phyloP scores from a whole-genome alignment of 2,888 invertebrate species.

The Hylaea fasciaria region DNA sequence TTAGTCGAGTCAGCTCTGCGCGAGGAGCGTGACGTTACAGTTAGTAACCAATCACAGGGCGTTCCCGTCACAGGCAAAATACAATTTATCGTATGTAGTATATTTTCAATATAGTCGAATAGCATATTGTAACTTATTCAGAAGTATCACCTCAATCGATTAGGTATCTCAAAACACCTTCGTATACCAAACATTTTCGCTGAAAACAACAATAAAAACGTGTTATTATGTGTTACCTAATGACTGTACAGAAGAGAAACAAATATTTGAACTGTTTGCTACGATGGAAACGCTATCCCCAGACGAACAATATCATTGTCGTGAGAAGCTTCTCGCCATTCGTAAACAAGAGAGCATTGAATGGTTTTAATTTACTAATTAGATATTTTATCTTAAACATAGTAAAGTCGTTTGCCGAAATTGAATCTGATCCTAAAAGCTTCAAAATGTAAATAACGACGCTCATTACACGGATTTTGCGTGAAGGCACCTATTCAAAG shows the following conservation, averaged over 20 bases:
- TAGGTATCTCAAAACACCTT: conserved; percentile 5
- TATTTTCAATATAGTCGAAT: too few relatives aligned
- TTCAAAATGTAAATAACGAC: too few relatives aligned
- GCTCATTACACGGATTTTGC: neutral
- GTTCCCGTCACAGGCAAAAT: too few relatives aligned
- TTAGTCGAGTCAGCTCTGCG: too few relatives aligned
- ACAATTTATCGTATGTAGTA: too few relatives aligned
- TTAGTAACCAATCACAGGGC: too few relatives aligned
- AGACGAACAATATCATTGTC: conserved; percentile 9
- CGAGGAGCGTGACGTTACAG: too few relatives aligned
- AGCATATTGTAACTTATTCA: conserved; percentile 1
- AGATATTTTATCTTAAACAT: too few relatives aligned
- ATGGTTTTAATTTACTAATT: conserved; percentile 21
- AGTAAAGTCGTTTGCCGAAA: too few relatives aligned
- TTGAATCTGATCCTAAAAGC: too few relatives aligned
- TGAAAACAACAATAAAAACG: conserved; percentile 6
- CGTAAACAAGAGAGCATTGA: conserved; percentile 1
- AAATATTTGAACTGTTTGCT: neutral
- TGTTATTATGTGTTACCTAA: conserved; percentile 6
- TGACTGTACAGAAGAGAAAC: conserved; percentile 1
- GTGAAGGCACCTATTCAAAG: conserved; percentile 3
- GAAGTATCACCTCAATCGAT: conserved; percentile 2
- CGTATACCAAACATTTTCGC: conserved; percentile 1
- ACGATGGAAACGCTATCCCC: conserved; percentile 1
- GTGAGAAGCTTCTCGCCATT: neutral